Conservation (phyloP, 2,113 vertebrate genomes). For the Dermatemys mawii region DNA sequence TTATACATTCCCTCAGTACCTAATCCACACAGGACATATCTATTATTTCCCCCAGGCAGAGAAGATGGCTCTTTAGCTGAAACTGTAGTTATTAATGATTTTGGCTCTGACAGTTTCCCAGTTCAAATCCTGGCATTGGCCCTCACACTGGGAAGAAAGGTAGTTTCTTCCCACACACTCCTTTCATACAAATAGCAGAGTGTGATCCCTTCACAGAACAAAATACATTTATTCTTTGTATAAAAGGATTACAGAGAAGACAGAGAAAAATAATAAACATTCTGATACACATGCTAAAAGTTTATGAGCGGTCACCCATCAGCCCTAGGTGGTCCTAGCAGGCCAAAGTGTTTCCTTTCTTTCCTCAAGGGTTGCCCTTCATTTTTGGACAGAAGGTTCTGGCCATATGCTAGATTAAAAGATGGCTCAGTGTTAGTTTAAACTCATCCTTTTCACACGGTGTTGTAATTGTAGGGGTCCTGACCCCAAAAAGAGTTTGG, state of each 20-base stretch:
- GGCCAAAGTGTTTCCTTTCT: background rate
- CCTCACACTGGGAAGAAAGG: background rate
- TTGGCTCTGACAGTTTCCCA: background rate
- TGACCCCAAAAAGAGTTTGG: too few relatives aligned
- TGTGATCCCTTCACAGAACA: background rate
- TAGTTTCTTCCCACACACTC: background rate
- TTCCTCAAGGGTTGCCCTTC: background rate
- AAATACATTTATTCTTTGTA: too few relatives aligned
- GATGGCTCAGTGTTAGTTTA: background rate
- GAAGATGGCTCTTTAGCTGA: too few relatives aligned
- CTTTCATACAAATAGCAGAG: background rate
- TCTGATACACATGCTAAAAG: background rate
- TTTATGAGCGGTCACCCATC: background rate
- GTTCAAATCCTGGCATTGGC: background rate
- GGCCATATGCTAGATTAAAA: background rate
- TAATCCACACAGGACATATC: background rate
- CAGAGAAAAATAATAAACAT: background rate
- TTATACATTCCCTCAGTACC: background rate
- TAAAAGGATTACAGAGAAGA: too few relatives aligned
- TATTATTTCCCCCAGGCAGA: background rate
- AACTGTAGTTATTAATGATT: background rate
- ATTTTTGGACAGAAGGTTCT: background rate
- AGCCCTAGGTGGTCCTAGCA: background rate
- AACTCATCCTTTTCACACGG: background rate
- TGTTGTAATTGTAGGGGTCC: background rate